Conservation (phyloP, 2,888 invertebrate species). For the Eristalinus aeneus region DNA sequence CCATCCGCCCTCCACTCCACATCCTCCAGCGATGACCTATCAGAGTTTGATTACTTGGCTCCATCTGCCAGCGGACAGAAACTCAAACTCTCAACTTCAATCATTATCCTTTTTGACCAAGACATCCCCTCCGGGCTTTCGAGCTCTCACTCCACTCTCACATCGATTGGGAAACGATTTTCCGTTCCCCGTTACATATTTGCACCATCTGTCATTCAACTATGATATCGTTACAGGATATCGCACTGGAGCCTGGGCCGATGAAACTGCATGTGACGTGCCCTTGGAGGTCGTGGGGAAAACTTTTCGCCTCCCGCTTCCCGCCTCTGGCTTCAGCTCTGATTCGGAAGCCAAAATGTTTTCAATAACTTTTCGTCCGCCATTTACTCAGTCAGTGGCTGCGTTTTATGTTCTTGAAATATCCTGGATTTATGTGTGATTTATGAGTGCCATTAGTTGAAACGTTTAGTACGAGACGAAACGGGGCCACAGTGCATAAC, state of each 20-base stretch:
- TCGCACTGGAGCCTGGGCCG: neutral
- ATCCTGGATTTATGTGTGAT: slow-evolving; percentile 65
- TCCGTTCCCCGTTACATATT: slow-evolving; percentile 11
- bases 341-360: slow-evolving; percentile 27
- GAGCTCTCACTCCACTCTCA: neutral
- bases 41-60: slow-evolving; percentile 30
- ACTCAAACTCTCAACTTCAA: neutral
- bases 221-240: neutral
- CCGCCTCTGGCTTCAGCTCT: neutral
- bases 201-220: slow-evolving; percentile 41
- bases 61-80: slow-evolving; percentile 5
- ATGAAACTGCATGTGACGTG: neutral
- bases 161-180: slow-evolving; percentile 44
- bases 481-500: slow-evolving; percentile 22
- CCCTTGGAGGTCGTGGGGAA: slow-evolving; percentile 3
- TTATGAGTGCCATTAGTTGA: slow-evolving; percentile 59
- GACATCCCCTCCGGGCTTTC: neutral
- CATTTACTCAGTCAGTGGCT: slow-evolving; percentile 46
- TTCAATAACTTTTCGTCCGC: slow-evolving; percentile 56
- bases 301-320: slow-evolving; percentile 20
- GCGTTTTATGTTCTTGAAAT: slow-evolving; percentile 64
- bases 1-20: neutral
- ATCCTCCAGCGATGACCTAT: slow-evolving; percentile 6
- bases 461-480: slow-evolving; percentile 33
- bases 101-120: slow-evolving; percentile 9